Percentiles rank a stretch among this genome's conserved stretches.
phyloP scores from a whole-genome alignment of 2,888 invertebrate genomes.

The Rambutsinella grinnellia region DNA sequence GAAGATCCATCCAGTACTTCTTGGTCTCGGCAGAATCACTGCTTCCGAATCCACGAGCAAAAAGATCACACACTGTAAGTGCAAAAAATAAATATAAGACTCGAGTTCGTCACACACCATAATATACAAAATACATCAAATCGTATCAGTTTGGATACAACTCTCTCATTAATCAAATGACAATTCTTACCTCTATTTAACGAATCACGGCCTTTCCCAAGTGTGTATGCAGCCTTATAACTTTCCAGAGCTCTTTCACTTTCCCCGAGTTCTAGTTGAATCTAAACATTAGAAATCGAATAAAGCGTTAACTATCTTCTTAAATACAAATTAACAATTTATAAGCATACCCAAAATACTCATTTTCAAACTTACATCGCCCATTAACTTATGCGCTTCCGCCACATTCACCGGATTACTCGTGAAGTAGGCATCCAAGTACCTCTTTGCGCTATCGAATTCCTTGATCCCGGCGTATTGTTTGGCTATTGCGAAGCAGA shows the following conservation, averaged over 20 bases:
- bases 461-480: slow-evolving; percentile 34
- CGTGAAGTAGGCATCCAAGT: slow-evolving; percentile 40
- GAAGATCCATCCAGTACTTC: slow-evolving; percentile 42
- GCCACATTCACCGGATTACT: slow-evolving; percentile 36
- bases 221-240: slow-evolving; percentile 35
- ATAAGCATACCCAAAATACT: not conserved
- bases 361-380: slow-evolving; percentile 41
- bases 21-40: slow-evolving; percentile 24
- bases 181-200: slow-evolving; percentile 42
- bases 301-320: not conserved
- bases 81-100: too few relatives aligned
- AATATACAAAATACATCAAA: too few relatives aligned
- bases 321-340: not conserved
- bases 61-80: slow-evolving; percentile 49
- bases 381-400: slow-evolving; percentile 43
- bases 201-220: slow-evolving; percentile 21
- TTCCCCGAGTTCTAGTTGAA: slow-evolving; percentile 27
- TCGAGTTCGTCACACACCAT: too few relatives aligned
- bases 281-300: slow-evolving; percentile 21
- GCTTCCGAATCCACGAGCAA: slow-evolving; percentile 33
- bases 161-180: too few relatives aligned
- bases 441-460: slow-evolving; percentile 34
- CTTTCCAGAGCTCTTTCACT: slow-evolving; percentile 36
- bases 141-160: too few relatives aligned
- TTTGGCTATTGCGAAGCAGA: slow-evolving; percentile 49